Base-by-base conservation (phyloP, 2,113 vertebrate species). In the Hippocampus guttulatus region DNA sequence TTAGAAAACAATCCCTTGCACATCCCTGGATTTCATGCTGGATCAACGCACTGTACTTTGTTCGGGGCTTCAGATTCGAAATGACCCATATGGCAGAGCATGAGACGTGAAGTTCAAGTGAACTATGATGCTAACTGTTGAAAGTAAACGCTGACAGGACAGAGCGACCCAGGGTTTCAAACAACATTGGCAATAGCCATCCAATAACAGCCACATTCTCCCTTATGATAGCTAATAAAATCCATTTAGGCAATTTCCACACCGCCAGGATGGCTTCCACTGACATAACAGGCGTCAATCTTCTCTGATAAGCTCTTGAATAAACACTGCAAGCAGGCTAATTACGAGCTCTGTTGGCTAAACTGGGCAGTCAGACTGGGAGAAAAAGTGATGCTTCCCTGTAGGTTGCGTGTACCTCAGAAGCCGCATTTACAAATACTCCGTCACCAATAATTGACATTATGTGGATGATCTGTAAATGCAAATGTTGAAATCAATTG, bases 231-330 rank as follows among this genome's bases (percentile, higher is more conserved):
- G 69, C 76, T 85, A 78, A 81, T 64, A 51, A 81, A 86, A 87
- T 83, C 80, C 77, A 81, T 85, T 83, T 81, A 76, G 67, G 63
- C 69, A 74, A 83, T 81, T 75, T 87, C 73, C 75, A 79, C 80
- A 76, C n/a, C 18, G 51, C 47, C 27, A 75, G 60, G 72, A 81
- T 84, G 64, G 84, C 74, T 75, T 78, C 65, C 69, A 71, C 77
- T 81, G 81, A 81, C 79, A 81, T 75, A 84, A 79, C 77, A 81
- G 75, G 75, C 83, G 68, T 45, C 72, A 80, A 79, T 81, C 84
- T 84, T 84, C 78, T 60, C 75, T 20, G 66, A 84, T 81, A 74
- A 83, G 81, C 88, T 80, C 77, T 80, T 80, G 64, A 73, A 77
- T 76, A 88, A 87, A 84, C 75, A 82, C 66, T 78, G 75, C 79